phyloP scores from a whole-genome alignment of 2,888 invertebrate genomes.

The Clivina fossor region DNA sequence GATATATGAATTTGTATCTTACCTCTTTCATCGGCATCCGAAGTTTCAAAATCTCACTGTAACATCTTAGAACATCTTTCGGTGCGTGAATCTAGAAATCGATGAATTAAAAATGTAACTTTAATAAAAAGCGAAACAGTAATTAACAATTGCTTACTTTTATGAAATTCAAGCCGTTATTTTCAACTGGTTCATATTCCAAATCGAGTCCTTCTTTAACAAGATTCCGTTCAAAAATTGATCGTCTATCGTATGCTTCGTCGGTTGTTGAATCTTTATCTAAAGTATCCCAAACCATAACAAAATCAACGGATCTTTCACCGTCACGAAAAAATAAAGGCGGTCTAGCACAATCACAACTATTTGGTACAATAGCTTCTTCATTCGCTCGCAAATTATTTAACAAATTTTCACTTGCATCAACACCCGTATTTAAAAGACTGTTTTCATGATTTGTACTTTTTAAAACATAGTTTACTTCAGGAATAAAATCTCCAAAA shows the following conservation, averaged over 20 bases:
- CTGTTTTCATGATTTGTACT: slow-evolving; percentile 14
- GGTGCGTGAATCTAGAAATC: slow-evolving; percentile 85
- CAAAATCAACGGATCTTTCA: slow-evolving; percentile 72
- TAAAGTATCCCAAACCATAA: slow-evolving; percentile 72
- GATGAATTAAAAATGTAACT: slow-evolving; percentile 32
- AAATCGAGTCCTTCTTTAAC: slow-evolving; percentile 72
- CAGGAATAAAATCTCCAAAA: slow-evolving; percentile 23
- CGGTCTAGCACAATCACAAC: slow-evolving; percentile 51
- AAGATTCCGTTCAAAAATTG: slow-evolving; percentile 71
- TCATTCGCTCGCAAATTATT: slow-evolving; percentile 4
- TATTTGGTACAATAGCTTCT: background rate
- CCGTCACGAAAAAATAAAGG: slow-evolving; percentile 72
- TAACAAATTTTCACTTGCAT: slow-evolving; percentile 19
- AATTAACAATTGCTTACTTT: too few relatives aligned
- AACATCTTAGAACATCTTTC: slow-evolving; percentile 75
- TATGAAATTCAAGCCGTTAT: slow-evolving; percentile 73
- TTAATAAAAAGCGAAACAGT: slow-evolving; percentile 24
- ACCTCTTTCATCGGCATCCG: slow-evolving; percentile 93
- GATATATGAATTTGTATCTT: slow-evolving; percentile 40
- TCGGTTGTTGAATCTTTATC: slow-evolving; percentile 55
- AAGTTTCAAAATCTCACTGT: slow-evolving; percentile 88
- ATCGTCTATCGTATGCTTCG: slow-evolving; percentile 56
- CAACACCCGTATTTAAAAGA: too few relatives aligned
- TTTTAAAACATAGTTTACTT: slow-evolving; percentile 19
- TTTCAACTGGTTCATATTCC: slow-evolving; percentile 68